Evolutionary conservation across 1,140 invertebrate species (phyloP), one percentile per base, ranked within the genome.

Genomic region (Caenorhabditis latens): DNA sequence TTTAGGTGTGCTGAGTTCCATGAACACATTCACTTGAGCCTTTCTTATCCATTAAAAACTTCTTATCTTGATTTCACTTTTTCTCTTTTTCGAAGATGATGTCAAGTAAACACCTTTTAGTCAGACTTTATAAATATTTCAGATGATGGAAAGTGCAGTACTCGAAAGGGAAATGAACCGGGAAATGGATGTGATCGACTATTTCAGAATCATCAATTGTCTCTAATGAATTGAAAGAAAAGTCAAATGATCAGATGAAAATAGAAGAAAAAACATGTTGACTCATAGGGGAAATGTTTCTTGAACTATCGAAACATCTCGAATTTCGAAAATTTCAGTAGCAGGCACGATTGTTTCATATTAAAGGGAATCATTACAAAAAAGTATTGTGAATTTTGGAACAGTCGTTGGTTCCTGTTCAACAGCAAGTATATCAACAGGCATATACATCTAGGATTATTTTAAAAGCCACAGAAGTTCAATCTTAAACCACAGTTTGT

Each of bases 1-100:
- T 63, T 63, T 63, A 13, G 9, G 24, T 63, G 61, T 63, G 8
- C 61, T n/a, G 11, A 40, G 11, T 63, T 63, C 61, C 61, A 32
- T 32, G 61, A 63, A 63, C 19, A 32, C 8, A 40, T 40, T 8
- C n/a, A 32, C 61, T 63, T 11, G 11, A 21, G 19, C 13, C 24
- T 16, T 58, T 32, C 11, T 65, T 32, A 65, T 65, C 32, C 13
- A 46, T 19, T 71, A 14, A 43, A 43, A 43, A 6, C 65, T 14
- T 46, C 42, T 71, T 43, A 19, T 46, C 65, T 46, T 71, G 65
- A 71, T 71, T 71, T 71, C 65, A 46, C n/a, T 65, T 65, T 63
- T 32, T 65, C 40, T 61, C 21, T 4, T 42, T 13, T 21, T 40
- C 11, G 24, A 40, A 40, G 46, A 71, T 71, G 65, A 71, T 71